These are phyloP conservation scores for Astur gentilis DNA, from an alignment of 2,113 vertebrate species.

Conservation along the genomic window DNA sequence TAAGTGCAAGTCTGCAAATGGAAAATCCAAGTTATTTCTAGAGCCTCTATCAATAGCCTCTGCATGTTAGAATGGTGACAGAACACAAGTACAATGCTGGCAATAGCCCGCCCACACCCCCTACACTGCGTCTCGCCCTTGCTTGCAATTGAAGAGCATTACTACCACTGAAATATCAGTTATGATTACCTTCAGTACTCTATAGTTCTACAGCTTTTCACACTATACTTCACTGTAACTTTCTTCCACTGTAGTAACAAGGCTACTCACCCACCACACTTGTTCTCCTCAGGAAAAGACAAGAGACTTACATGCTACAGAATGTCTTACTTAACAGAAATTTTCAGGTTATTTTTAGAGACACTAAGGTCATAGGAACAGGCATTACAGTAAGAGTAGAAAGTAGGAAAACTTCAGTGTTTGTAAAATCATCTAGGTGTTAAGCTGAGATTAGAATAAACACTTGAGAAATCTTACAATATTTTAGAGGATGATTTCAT, in stretches of 20 bases:
- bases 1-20: not conserved
- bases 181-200: not conserved
- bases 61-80: not conserved
- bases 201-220: not conserved
- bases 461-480: not conserved
- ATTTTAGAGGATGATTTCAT: not conserved
- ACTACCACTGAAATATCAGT: not conserved
- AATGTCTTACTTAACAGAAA: not conserved
- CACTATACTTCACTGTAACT: not conserved
- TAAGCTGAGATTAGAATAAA: not conserved
- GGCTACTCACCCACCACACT: not conserved
- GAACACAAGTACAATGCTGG: not conserved
- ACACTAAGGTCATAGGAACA: not conserved
- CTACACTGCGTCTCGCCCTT: not conserved
- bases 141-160: not conserved
- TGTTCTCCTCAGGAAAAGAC: not conserved
- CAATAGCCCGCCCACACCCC: not conserved
- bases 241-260: not conserved
- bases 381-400: not conserved
- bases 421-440: not conserved
- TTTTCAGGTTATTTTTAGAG: not conserved
- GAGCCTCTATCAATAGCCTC: not conserved
- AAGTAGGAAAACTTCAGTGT: not conserved
- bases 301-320: not conserved
- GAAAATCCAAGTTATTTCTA: slow-evolving; percentile 12